Conservation (phyloP, 2,113 vertebrate species). For the Ellobius talpinus region DNA sequence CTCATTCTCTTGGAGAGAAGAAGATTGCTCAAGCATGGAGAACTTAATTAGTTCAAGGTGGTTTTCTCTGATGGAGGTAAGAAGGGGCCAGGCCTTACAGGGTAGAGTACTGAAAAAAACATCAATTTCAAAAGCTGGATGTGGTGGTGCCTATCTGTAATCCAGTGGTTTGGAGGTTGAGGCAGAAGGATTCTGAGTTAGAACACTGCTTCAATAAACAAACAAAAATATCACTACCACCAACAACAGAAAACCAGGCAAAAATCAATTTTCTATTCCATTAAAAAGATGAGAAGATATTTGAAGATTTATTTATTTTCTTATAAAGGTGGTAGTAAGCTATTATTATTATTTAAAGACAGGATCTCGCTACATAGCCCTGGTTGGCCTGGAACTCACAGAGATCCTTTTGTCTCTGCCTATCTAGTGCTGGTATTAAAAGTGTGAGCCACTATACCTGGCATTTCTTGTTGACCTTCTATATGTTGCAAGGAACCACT, state of each 20-base stretch:
- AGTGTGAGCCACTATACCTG: background rate
- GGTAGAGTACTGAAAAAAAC: background rate
- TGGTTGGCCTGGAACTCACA: background rate
- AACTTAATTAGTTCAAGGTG: background rate
- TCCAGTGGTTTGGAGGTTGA: background rate
- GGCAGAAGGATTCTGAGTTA: background rate
- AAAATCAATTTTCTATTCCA: background rate
- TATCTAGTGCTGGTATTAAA: background rate
- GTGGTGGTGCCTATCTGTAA: background rate
- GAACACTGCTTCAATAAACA: background rate
- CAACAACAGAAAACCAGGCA: background rate
- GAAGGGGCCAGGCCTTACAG: background rate
- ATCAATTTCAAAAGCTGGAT: background rate
- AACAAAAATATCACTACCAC: background rate
- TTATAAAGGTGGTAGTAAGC: background rate
- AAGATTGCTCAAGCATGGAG: background rate
- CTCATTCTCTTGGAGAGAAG: background rate
- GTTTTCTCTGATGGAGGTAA: background rate
- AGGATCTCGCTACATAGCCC: background rate
- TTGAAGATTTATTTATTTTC: conserved; percentile 13
- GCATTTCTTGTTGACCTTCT: background rate
- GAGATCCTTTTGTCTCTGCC: background rate
- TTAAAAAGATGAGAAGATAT: background rate
- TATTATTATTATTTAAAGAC: too few species aligned
- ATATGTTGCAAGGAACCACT: too few species aligned